These are phyloP conservation scores for Mylabris phalerata DNA, from an alignment of 1,140 invertebrate genomes.

Conservation along the genomic window DNA sequence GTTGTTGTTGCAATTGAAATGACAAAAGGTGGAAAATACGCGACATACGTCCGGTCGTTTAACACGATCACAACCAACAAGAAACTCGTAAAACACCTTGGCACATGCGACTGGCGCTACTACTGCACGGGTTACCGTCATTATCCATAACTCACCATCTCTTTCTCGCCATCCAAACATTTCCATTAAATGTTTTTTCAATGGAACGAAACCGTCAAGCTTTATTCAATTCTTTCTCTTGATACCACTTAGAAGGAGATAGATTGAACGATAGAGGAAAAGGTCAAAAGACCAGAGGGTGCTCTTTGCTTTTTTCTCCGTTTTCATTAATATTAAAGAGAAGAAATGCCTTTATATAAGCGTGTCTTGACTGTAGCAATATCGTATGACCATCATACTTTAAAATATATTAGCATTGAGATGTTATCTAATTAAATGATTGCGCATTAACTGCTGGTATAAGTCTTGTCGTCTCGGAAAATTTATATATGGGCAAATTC, in stretches of 20 bases:
- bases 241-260: too few relatives aligned
- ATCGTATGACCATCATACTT: conserved; percentile 13
- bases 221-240: conserved; percentile 2
- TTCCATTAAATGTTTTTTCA: too few relatives aligned
- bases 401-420: conserved; percentile 22
- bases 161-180: conserved; percentile 8
- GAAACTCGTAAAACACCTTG: conserved; percentile 26
- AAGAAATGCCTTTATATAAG: not conserved
- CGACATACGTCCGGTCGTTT: not conserved
- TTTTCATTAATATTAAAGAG: not conserved
- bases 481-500: conserved; percentile 17
- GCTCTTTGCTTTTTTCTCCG: not conserved
- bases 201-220: not conserved
- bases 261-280: not conserved
- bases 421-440: conserved; percentile 27
- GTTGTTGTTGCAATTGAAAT: not conserved
- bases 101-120: conserved; percentile 29
- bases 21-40: too few relatives aligned
- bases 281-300: not conserved
- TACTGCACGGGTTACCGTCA: conserved; percentile 19
- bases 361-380: not conserved
- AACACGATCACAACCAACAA: conserved; percentile 12
- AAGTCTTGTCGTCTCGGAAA: conserved; percentile 18
- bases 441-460: conserved; percentile 20
- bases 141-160: conserved; percentile 18